Conservation (phyloP, 2,113 vertebrate genomes). For the Tylochromis polylepis region DNA sequence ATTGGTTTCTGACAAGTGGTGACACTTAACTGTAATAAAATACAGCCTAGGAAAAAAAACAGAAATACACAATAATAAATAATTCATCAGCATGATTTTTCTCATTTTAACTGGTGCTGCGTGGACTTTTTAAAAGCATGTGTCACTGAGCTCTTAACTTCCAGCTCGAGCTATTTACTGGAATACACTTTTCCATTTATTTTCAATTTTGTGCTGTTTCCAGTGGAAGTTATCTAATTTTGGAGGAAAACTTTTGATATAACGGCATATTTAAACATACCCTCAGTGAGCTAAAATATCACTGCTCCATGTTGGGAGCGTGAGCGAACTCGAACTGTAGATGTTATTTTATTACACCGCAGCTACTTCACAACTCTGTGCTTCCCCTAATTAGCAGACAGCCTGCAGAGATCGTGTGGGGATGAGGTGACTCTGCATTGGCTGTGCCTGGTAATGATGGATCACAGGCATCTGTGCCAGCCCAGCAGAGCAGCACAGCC, state of each 20-base stretch:
- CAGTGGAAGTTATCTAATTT: background rate
- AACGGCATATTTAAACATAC: background rate
- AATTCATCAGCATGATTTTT: background rate
- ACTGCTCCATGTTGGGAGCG: background rate
- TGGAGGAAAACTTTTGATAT: slow-evolving; percentile 6
- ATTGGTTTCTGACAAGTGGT: background rate
- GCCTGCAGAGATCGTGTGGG: slow-evolving; percentile 35
- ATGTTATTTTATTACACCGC: slow-evolving; percentile 20
- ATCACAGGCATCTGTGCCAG: slow-evolving; percentile 42
- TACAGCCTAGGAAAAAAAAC: background rate
- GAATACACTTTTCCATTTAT: background rate
- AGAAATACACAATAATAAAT: background rate
- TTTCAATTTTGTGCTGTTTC: background rate
- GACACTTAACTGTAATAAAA: background rate
- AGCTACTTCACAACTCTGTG: slow-evolving; percentile 26
- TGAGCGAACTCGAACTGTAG: background rate
- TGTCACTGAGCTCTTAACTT: background rate
- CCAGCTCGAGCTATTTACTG: background rate
- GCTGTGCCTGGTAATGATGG: slow-evolving; percentile 52
- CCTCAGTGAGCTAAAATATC: slow-evolving; percentile 4
- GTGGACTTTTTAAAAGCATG: background rate
- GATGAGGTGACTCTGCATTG: slow-evolving; percentile 43
- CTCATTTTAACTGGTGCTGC: background rate
- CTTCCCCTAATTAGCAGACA: slow-evolving; percentile 51
- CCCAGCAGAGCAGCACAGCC: slow-evolving; percentile 23